Percentiles rank a stretch among this genome's conserved stretches.
These are phyloP conservation scores for Drosophila paramelanica DNA, from an alignment of 2,888 invertebrate species.

Conservation along the genomic window DNA sequence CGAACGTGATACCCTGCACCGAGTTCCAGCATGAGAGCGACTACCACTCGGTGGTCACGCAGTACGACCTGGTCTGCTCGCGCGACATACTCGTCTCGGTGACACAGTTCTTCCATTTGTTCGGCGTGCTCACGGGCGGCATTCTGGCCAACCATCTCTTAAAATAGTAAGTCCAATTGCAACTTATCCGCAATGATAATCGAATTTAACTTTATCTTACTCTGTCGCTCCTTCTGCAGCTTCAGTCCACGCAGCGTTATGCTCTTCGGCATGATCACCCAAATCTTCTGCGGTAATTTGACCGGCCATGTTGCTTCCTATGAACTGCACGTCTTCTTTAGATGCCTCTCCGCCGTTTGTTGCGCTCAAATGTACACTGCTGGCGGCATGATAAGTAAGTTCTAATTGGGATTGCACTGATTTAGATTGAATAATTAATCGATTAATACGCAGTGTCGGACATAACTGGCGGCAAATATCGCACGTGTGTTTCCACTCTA, in stretches of 20 bases:
- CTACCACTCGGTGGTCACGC: conserved; percentile 84
- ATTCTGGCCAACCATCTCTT: conserved; percentile 84
- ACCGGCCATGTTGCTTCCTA: conserved; percentile 85
- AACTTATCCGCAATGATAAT: not conserved
- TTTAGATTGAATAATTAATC: not conserved
- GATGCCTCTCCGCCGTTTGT: conserved; percentile 85
- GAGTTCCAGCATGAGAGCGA: conserved; percentile 83
- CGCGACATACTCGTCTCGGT: conserved; percentile 85
- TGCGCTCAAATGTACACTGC: conserved; percentile 86
- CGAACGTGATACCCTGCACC: conserved; percentile 83
- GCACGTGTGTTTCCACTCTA: conserved; percentile 83
- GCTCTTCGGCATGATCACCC: conserved; percentile 85
- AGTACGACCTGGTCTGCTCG: conserved; percentile 86
- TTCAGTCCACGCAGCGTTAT: conserved; percentile 85
- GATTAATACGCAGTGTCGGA: conserved; percentile 82
- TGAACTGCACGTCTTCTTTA: conserved; percentile 85
- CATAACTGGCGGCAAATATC: conserved; percentile 85
- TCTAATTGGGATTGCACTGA: not conserved
- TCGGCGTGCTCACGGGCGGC: conserved; percentile 86
- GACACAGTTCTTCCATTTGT: conserved; percentile 86
- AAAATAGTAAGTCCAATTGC: conserved; percentile 81
- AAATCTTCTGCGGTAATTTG: conserved; percentile 85
- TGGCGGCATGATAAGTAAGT: conserved; percentile 85
- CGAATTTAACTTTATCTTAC: not conserved
- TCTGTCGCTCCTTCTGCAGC: conserved; percentile 62